Base-by-base conservation (phyloP, 2,888 invertebrate genomes). In the Thysanoteuthis rhombus region DNA sequence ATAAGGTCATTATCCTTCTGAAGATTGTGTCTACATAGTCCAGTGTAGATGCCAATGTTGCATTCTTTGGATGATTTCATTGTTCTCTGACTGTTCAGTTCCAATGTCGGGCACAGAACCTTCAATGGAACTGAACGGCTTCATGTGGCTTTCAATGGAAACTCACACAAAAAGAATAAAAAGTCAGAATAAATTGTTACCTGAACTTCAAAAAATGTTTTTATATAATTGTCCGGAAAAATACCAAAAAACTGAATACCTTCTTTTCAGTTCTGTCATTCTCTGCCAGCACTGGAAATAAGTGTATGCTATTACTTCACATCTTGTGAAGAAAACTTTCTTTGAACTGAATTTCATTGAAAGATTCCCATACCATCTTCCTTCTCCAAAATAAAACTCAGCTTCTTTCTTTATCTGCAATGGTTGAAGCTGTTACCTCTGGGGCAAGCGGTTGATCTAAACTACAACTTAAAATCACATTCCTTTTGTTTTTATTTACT, bases 191-290 rank as follows among this genome's bases (percentile, higher is more conserved):
- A 75, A 75, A 75, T 75, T 75, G 10, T n/a, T n/a, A 75, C n/a
- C 75, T 75, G 75, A 75, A 75, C n/a, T 75, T 75, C n/a, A 75
- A 75, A 75, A n/a, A 75, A 75, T 75, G 75, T 75, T 75, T 75
- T 75, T 75, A 75, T 75, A 75, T 75, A n/a, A n/a, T n/a, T 75
- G 75, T n/a, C 75, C 16, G 12, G 75, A 75, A 75, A 75, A 75
- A 75, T 75, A n/a, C 16, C 32, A 39, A 40, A 90, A 25, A 39
- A 90, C 6, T 25, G 45, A 38, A 32, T n/a, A 92, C 45, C 91
- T 92, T 92, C 40, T 92, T 92, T 45, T 40, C 91, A 92, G 91
- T 92, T 42, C 40, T 92, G 91, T 42, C 91, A 92, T 92, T 45
- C 40, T 92, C 19, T 38, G 91, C 42, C 91, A 42, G 40, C 42